A percentile compares a stretch with the other conserved stretches of the same genome.
Evolutionary conservation across 2,113 vertebrate genomes (phyloP).

Genomic region (Condylura cristata): DNA sequence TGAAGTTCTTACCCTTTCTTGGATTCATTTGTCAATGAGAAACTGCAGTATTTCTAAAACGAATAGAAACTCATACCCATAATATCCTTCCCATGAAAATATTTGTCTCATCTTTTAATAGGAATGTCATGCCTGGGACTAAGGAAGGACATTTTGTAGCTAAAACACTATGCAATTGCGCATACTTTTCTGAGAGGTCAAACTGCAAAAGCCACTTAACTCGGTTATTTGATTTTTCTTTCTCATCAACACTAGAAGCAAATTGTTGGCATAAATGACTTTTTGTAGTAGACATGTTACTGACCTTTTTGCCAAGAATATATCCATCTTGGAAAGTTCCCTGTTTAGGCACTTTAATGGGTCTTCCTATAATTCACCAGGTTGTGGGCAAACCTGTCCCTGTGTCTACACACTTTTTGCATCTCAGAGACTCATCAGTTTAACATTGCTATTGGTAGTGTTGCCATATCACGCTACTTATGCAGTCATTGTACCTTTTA

Average conservation of each 20-base stretch:
- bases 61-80: not conserved
- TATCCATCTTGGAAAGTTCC: conserved; percentile 37
- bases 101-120: conserved; percentile 41
- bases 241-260: conserved; percentile 66
- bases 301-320: conserved; percentile 66
- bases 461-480: not conserved
- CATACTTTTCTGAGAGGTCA: conserved; percentile 53
- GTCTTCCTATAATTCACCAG: conserved; percentile 50
- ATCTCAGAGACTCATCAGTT: not conserved
- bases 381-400: not conserved
- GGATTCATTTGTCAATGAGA: not conserved
- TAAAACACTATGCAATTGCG: conserved; percentile 58
- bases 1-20: not conserved
- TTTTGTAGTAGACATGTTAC: conserved; percentile 54
- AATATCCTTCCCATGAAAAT: conserved; percentile 1
- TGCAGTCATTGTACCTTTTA: not conserved
- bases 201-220: conserved; percentile 71
- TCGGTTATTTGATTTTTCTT: conserved; percentile 68
- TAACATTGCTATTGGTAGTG: not conserved
- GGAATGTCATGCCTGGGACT: not conserved
- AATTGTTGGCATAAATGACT: conserved; percentile 70
- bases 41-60: not conserved
- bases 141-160: not conserved
- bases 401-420: conserved; percentile 1
- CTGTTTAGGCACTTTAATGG: conserved; percentile 23